Base-by-base conservation (phyloP, 2,888 invertebrate genomes). In the Azorinus chamasolen region DNA sequence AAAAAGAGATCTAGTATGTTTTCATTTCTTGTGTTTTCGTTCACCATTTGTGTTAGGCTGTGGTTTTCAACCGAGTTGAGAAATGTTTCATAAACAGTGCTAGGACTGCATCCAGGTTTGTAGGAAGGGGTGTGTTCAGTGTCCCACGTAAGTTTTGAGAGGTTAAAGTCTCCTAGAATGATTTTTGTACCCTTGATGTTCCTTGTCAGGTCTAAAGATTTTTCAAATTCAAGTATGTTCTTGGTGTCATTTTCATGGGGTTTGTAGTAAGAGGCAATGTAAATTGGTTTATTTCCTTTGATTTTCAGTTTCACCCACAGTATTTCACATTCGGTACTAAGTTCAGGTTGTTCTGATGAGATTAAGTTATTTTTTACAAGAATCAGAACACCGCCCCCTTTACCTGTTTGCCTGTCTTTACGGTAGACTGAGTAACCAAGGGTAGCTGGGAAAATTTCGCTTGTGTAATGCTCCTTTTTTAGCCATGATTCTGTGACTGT, bases 241-340 rank as follows among this genome's bases (percentile, higher is more conserved):
- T 22, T 27, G 12, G 20, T 43, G 25, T 58, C 58, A 24, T 22
- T 22, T 57, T 66, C 66, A 14, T 50, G 39, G 2, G 66, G 66
- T 27, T 53, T 45, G 41, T 66, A 66, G 32, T 58, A 66, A 6
- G 66, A 57, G 32, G 41, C 57, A n/a, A 50, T 48, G 14, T 53
- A 55, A 10, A 65, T 20, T n/a, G 63, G 63, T 43, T 53, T 54
- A 5, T 8, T 39, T 8, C 50, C 57, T 32, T 18, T 48, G 6
- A 66, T 45, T 45, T 66, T 57, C n/a, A 66, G 16, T 41, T 58
- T 57, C 6, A 58, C 25, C 66, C 57, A 66, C 39, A 66, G 16
- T 39, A 66, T 48, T 46, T 66, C 66, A 37, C 64, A 66, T 8
- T 66, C 66, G 0, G 66, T 66, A 16, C 57, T 66, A 18, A 58